Conservation (phyloP, 1,140 invertebrate genomes). For the Mya arenaria region DNA sequence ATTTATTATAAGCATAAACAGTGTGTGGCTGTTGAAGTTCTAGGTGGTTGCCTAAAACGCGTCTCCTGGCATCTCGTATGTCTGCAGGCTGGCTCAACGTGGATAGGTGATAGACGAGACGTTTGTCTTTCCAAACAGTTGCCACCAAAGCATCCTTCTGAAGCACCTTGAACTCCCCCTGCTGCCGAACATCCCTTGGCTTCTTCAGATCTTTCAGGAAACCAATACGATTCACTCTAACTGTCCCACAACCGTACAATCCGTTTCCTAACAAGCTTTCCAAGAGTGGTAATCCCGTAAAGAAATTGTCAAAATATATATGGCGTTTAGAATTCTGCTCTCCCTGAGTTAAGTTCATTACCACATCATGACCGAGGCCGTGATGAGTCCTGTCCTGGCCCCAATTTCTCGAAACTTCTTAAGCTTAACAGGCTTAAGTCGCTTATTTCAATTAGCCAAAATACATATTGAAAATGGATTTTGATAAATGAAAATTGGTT, state of each 20-base stretch:
- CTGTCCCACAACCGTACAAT: slow-evolving; percentile 5
- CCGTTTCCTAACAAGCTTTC: neutral
- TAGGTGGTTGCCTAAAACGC: neutral
- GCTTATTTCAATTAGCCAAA: too few relatives aligned
- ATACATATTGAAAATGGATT: too few relatives aligned
- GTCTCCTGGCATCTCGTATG: neutral
- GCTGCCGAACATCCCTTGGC: neutral
- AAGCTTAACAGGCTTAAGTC: too few relatives aligned
- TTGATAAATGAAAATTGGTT: too few relatives aligned
- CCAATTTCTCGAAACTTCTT: too few relatives aligned
- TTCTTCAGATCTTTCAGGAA: slow-evolving; percentile 28
- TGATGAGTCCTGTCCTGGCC: slow-evolving; percentile 4
- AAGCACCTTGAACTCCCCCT: neutral
- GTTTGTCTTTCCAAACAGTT: slow-evolving; percentile 13
- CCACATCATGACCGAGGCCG: slow-evolving; percentile 1
- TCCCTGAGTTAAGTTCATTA: neutral
- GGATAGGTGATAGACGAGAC: slow-evolving; percentile 1
- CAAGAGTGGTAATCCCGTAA: neutral
- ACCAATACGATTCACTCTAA: too few relatives aligned
- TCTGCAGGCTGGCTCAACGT: neutral
- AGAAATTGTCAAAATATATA: slow-evolving; percentile 24
- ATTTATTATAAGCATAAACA: slow-evolving; percentile 7
- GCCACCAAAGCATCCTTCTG: neutral
- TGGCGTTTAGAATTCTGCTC: neutral
- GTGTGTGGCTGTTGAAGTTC: neutral